Base-by-base conservation (phyloP, 2,113 vertebrate genomes). In the Atlantisia rogersi region DNA sequence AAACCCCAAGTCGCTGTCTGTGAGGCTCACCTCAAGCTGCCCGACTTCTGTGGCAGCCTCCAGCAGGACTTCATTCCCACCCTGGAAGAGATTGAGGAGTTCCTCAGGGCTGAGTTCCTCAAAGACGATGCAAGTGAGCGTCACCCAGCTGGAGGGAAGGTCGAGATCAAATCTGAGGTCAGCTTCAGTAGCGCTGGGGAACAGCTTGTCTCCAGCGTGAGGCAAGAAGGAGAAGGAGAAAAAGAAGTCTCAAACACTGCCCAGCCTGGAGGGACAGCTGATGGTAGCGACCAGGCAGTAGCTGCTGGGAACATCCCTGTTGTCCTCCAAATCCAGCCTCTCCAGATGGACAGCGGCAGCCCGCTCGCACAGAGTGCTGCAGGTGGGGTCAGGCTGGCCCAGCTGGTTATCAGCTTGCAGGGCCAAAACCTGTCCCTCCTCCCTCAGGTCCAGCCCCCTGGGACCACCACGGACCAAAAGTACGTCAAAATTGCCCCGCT, bases 11-110 rank as follows among this genome's bases (percentile, higher is more conserved):
- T 94, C 67, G 3, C 6, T 9, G 29, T 74, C 35, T 96, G 69
- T 12, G 85, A 85, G 81, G 84, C 97, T 76, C 97, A 97, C 40
- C 90, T 97, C 52, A 97, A 92, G 40, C 95, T 98, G 86, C 98
- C 98, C 0, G 98, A 99, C 40, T 98, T 98, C 81, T 93, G 97
- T 24, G 94, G 97, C 74, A 92, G 91, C 21, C 97, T 97, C 39
- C 97, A 98, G 2, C 98, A 94, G 32, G 96, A 97, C 13, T 99
- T 99, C 76, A 97, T 97, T 42, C 99, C 99, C 21, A 99, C 98
- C 8, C 96, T 99, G 95, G 99, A 99, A 95, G 99, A 99, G 97
- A 99, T 99, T 2, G 99, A 99, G 94, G 98, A 99, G 96, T 99
- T 99, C 96, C 90, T 99, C 59, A 97, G 96, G 95, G 99, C 98